Evolutionary conservation across 2,797 vertebrate species (phyloP), one percentile per base, ranked within the genome.

Genomic region (Acropternis orthonyx): DNA sequence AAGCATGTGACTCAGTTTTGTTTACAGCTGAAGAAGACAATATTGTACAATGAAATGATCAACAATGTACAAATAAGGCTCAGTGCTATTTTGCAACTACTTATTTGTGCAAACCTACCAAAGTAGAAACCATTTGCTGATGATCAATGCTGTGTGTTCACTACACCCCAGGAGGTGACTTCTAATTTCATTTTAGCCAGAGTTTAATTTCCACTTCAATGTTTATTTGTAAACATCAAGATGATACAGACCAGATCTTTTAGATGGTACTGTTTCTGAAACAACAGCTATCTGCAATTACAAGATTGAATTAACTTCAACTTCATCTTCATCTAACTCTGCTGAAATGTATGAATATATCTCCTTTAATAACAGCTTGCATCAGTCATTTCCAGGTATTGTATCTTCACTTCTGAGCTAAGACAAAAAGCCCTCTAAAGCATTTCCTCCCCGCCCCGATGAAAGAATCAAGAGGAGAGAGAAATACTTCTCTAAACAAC

Each of bases 161-260:
- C 63, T 82, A 52, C 52, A 41, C 18, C 72, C 80, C 58, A 89
- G 72, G 91, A 89, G 37, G 52, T 94, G 61, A 54, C 41, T 85
- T 32, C 30, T 89, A 92, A 93, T 67, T 88, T 85, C 23, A 58
- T 95, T 94, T 91, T 88, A 91, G 21, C 43, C 54, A 66, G 79
- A 79, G 36, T 85, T 83, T 77, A 83, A 89, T 95, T 91, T 85
- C 76, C 68, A 80, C 34, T 85, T 96, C 96, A 88, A 3, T 46
- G 21, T 88, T 91, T 94, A 95, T 96, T 94, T 92, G 78, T 89
- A 93, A 96, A 91, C 68, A 89, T 75, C 79, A 80, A 74, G 59
- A 63, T 85, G 94, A 95, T 77, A 93, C 0, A 30, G 56, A 83
- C 75, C 96, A 96, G 91, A 80, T 91, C 79, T 89, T 89, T 80